Evolutionary conservation across 2,797 vertebrate genomes (phyloP), one percentile per base, ranked within the genome.

Genomic region (Siniperca scherzeri): DNA sequence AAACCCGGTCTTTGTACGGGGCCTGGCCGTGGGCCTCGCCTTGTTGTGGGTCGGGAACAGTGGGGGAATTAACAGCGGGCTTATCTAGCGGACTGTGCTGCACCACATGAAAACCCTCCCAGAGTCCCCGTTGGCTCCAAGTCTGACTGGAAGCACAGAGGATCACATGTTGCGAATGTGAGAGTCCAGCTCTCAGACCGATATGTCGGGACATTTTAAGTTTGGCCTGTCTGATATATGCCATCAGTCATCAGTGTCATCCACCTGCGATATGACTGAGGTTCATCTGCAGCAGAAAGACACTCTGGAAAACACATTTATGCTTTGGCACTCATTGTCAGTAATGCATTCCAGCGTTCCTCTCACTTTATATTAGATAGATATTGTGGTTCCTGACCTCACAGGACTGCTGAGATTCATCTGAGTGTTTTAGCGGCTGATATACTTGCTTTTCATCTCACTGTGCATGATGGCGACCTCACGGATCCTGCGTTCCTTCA

Each of bases 1-100:
- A 94, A 77, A 59, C 73, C 30, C 8, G 5, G 48, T 50, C 90
- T 93, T 93, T 94, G 92, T 94, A 2, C 30, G 12, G 6, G 71
- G 27, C 27, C 40, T 60, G 52, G 65, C 42, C n/a, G 10, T 38
- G 33, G 33, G 60, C 55, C 81, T 52, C 0, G 80, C 52, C 81
- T 86, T 60, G 83, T 84, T 69, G 84, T 89, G 71, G 70, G 74
- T 82, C 17, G 16, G 22, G 78, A 85, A 84, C 81, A 74, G 48
- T 70, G 75, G 38, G 65, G 71, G 71, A 70, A 65, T 85, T 86
- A 81, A 73, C 75, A 14, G 80, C 38, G 1, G 64, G 73, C 0
- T 1, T 38, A 64, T 52, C 70, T 80, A 79, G 38, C 3, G 57
- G 62, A 33, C 48, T 25, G 42, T 1, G 9, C 44, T 48, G 53